Percentiles rank a stretch among this genome's conserved stretches.
Evolutionary conservation across 2,888 invertebrate species (phyloP).

Genomic region (Nebria salina): DNA sequence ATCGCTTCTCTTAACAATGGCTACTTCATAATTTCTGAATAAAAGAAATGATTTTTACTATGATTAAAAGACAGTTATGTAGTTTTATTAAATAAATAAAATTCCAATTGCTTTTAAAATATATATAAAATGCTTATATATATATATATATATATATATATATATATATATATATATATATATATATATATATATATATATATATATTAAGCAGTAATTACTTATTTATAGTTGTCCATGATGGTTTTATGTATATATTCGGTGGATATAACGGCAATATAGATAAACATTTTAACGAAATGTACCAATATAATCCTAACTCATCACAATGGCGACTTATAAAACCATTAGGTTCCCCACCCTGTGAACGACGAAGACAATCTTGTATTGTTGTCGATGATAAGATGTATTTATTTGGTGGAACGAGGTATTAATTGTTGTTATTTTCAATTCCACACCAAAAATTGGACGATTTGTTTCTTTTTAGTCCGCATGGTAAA

Average conservation of each 20-base stretch:
- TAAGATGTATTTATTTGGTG: constrained; percentile 87
- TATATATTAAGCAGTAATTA: not conserved
- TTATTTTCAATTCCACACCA: not conserved
- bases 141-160: no score
- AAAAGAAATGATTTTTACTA: no score
- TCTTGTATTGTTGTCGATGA: constrained; percentile 80
- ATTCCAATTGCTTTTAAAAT: no score
- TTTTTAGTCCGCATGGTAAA: constrained; percentile 26
- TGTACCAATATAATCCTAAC: constrained; percentile 76
- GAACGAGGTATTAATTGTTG: constrained; percentile 75
- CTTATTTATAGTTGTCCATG: constrained; percentile 76
- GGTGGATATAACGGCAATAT: constrained; percentile 87
- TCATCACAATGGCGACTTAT: constrained; percentile 71
- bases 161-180: no score
- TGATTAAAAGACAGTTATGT: no score
- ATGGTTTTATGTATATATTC: constrained; percentile 84
- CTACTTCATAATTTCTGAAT: no score
- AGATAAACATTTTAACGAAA: constrained; percentile 84
- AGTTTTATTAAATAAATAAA: no score
- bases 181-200: no score
- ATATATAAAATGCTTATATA: no score
- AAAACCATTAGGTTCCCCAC: constrained; percentile 68
- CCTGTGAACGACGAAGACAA: constrained; percentile 77
- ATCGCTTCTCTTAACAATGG: no score
- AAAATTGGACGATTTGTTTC: not conserved